Evolutionary conservation across 1,140 invertebrate genomes (phyloP), one percentile per base, ranked within the genome.

Genomic region (Papilio polyxenes): DNA sequence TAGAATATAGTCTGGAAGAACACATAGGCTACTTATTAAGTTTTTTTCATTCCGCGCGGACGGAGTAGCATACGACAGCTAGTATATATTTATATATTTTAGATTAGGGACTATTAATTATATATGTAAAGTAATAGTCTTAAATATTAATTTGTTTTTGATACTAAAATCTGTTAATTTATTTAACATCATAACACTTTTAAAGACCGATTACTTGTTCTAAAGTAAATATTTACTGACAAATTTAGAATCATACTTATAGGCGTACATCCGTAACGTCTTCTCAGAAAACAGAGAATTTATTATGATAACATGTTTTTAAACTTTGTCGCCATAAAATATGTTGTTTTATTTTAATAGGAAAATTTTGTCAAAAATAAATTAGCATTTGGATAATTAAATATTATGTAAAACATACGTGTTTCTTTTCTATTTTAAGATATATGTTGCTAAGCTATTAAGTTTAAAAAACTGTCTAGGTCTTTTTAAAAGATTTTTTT

Each of bases 201-300:
- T 37, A 72, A 15, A 40, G 0, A 72, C 31, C 13, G 23, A 31
- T 7, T 40, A 37, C 31, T 37, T 65, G 9, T 13, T 2, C 65
- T 6, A 77, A 77, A 8, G 49, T 53, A 77, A n/a, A 77, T 77
- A 77, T 77, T 77, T 77, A 49, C 75, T 77, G 49, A 51, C 44
- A 53, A 77, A n/a, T 31, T 23, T 77, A 56, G 48, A 51, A 56
- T 53, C 48, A 23, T 48, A 51, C 40, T 17, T 75, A 20, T 75
- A 75, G 74, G 49, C 75, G 20, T 53, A 53, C 53, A 53, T 77
- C 75, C 75, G 75, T 77, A 53, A 77, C 13, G 75, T 77, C 44
- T 77, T 77, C 75, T 77, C n/a, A 53, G 75, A 77, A 76, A 20
- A 77, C n/a, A 77, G 3, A 10, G 31, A 77, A 53, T 49, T 48